These are phyloP conservation scores for Diarsia rubi DNA, from an alignment of 2,888 invertebrate species.

Conservation along the genomic window DNA sequence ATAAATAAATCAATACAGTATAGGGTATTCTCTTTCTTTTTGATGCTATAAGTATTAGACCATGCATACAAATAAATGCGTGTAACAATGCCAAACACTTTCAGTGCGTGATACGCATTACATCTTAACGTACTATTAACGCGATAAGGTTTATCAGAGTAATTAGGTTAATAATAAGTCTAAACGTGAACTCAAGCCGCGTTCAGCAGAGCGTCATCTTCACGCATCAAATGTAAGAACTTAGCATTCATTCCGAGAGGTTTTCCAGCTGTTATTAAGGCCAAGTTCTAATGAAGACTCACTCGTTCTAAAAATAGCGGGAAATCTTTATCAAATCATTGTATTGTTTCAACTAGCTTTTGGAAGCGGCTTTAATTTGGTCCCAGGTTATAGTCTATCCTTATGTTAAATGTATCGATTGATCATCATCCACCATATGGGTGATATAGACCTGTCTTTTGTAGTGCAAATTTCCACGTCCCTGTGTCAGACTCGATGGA, in stretches of 20 bases:
- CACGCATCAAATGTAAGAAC: slow-evolving; percentile 41
- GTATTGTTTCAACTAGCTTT: not conserved
- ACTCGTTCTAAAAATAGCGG: slow-evolving; percentile 4
- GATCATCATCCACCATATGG: too few species aligned
- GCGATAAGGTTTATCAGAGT: slow-evolving; percentile 35
- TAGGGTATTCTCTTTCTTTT: not conserved
- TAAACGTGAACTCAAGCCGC: slow-evolving; percentile 6
- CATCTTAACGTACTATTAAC: slow-evolving; percentile 3
- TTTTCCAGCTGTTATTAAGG: slow-evolving; percentile 24
- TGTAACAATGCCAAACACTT: slow-evolving; percentile 7
- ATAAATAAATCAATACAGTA: not conserved
- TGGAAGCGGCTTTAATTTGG: not conserved
- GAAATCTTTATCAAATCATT: not conserved
- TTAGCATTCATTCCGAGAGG: slow-evolving; percentile 41
- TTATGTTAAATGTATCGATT: not conserved
- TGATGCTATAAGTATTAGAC: not conserved
- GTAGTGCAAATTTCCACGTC: too few species aligned
- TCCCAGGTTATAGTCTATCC: not conserved
- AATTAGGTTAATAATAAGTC: slow-evolving; percentile 40
- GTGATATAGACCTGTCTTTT: too few species aligned
- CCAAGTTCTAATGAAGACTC: slow-evolving; percentile 12
- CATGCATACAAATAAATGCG: slow-evolving; percentile 3
- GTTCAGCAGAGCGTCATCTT: slow-evolving; percentile 31
- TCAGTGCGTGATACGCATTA: slow-evolving; percentile 32
- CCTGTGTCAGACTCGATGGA: too few species aligned